Evolutionary conservation across 2,888 invertebrate species (phyloP), one percentile per base, ranked within the genome.

Genomic region (Allygus modestus): DNA sequence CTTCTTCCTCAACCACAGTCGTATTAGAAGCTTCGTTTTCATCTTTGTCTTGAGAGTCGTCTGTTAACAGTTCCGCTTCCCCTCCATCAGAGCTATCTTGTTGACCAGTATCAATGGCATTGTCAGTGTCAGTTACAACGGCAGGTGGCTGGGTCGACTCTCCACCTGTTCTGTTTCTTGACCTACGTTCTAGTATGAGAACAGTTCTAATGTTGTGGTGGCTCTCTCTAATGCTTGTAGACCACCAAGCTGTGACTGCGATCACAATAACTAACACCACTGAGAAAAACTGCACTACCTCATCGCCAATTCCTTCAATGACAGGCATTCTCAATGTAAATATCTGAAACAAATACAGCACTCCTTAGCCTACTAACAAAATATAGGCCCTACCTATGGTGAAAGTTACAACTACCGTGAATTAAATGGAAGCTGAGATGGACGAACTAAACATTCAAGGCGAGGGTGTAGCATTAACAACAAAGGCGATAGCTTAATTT

Each of bases 301-400:
- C 97, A 91, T 96, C 96, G 31, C 96, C 96, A 84, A 97, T 92
- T 73, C 96, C 96, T 90, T 96, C 96, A 88, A 96, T 95, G 89
- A 96, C 91, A 88, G 95, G 91, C 95, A 96, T 96, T 89, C 89
- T 93, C 20, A 37, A 28, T 11, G 1, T 79, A 77, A 73, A n/a
- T 7, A 2, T 31, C 51, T 51, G 33, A 41, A 73, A 73, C n/a
- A 73, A 73, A 73, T 28, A 73, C 12, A 41, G 20, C 5, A 17
- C 9, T 37, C 37, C 9, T 37, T 4, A 37, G 37, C 4, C 9
- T 7, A 9, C 37, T 37, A 9, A 37, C 37, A 37, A 37, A 37
- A 37, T 9, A 37, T 7, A 9, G 9, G 37, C 37, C n/a, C n/a
- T n/a, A n/a, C n/a, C n/a, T n/a, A n/a, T n/a, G n/a, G n/a, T n/a